Evolutionary conservation across 2,797 vertebrate species (phyloP), one percentile per base, ranked within the genome.

Genomic region (Aldrovandia affinis): DNA sequence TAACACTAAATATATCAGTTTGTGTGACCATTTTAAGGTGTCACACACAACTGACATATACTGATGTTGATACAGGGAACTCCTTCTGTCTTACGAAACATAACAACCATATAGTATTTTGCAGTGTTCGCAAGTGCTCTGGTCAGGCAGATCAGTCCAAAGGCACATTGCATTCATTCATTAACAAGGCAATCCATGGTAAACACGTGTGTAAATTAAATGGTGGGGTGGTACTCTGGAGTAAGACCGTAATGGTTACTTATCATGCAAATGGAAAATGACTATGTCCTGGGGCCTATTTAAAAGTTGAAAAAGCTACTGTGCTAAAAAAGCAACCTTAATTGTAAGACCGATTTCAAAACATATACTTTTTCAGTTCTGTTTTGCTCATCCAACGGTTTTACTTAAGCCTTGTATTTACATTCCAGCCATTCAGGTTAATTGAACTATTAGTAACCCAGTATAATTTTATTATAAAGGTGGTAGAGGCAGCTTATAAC

Each of bases 221-320:
- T 44, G 22, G 83, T 44, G 30, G 54, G 33, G 78, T 68, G 22
- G 61, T 28, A 59, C 77, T 18, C 50, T 10, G 75, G 57, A 44
- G 18, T 22, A 22, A 54, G 1, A 44, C 28, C 42, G 47, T 63
- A 83, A 83, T 83, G 50, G 91, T 92, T 91, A 89, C 89, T 87
- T 90, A 82, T 91, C 87, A 89, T 30, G n/a, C 25, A 25, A 61
- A 65, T 10, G 7, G 7, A 5, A 10, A 28, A 28, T 10, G 8
- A 93, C 90, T 91, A 90, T 89, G 91, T 91, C 92, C 91, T 54
- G 86, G 89, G 93, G 92, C 91, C 91, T 88, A 91, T 88, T 91
- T 93, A 92, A 93, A 92, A 92, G 91, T 90, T 91, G 77, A 36
- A 89, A 91, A 90, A 89, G 93, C 93, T 93, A 90, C 92, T 93